Conservation (phyloP, 2,888 invertebrate genomes). For the Leptinotarsa peninsularis region DNA sequence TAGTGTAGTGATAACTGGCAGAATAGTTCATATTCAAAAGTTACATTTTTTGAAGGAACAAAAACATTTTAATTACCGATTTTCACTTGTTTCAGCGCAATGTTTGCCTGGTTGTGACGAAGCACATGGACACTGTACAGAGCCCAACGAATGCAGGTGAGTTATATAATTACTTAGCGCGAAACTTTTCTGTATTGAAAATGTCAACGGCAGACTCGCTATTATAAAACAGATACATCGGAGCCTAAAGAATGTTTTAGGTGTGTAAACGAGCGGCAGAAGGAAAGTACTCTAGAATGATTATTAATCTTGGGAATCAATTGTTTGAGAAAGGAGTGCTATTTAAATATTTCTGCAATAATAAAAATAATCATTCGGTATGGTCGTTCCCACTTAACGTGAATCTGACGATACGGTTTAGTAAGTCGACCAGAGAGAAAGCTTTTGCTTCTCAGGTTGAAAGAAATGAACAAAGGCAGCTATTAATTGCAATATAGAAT, state of each 20-base stretch:
- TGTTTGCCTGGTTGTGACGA: conserved; percentile 94
- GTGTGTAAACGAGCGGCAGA: conserved; percentile 28
- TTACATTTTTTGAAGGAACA: background rate
- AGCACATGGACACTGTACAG: conserved; percentile 90
- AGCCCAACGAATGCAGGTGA: conserved; percentile 97
- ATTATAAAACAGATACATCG: conserved; percentile 26
- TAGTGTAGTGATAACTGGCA: too few species aligned
- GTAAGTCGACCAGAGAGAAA: conserved; percentile 16
- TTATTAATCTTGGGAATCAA: conserved; percentile 23
- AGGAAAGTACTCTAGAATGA: conserved; percentile 22
- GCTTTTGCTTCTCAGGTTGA: background rate
- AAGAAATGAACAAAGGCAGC: background rate
- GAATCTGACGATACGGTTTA: conserved; percentile 9
- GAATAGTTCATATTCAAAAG: too few species aligned
- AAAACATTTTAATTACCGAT: conserved; percentile 15
- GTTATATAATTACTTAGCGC: conserved; percentile 65
- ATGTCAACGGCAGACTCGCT: conserved; percentile 28
- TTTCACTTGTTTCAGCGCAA: conserved; percentile 80
- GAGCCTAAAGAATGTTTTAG: conserved; percentile 25
- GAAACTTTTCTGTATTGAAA: conserved; percentile 28
- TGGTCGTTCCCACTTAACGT: conserved; percentile 2
- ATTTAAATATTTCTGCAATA: conserved; percentile 12
- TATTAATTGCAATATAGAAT: too few species aligned
- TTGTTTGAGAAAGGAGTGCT: conserved; percentile 16
- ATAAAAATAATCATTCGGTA: conserved; percentile 15